Conservation (phyloP, 2,797 vertebrate species). For the Ispidina picta region DNA sequence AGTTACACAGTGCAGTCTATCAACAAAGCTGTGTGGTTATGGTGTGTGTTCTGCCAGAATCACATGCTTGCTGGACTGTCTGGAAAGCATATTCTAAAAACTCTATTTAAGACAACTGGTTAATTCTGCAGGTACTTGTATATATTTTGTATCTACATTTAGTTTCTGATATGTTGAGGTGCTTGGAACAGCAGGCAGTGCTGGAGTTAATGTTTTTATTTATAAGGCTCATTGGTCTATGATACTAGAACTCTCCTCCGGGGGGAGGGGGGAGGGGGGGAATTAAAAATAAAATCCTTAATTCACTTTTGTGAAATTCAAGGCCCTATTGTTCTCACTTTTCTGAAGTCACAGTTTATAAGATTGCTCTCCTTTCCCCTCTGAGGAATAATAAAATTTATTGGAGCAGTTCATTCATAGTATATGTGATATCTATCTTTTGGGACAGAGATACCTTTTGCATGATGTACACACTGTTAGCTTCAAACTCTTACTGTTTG, state of each 20-base stretch:
- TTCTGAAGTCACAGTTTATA: slow-evolving; percentile 56
- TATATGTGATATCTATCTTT: slow-evolving; percentile 41
- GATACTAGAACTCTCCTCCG: slow-evolving; percentile 17
- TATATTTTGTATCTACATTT: neutral
- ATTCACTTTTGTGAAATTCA: slow-evolving; percentile 35
- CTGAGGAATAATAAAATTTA: slow-evolving; percentile 57
- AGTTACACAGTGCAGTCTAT: neutral
- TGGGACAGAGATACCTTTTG: slow-evolving; percentile 61
- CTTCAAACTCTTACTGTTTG: slow-evolving; percentile 57
- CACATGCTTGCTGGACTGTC: neutral
- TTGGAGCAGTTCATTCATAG: slow-evolving; percentile 55
- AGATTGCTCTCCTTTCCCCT: neutral
- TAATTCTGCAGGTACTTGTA: neutral
- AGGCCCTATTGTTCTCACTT: slow-evolving; percentile 41
- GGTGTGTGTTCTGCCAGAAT: neutral
- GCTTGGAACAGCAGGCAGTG: neutral
- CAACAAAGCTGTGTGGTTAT: neutral
- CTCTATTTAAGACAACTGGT: neutral
- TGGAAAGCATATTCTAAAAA: neutral
- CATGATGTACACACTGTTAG: slow-evolving; percentile 58
- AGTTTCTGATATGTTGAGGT: neutral
- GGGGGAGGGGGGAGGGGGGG: neutral
- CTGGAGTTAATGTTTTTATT: slow-evolving; percentile 4
- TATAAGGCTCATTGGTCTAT: slow-evolving; percentile 5
- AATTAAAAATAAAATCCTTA: neutral